phyloP scores from a whole-genome alignment of 2,113 vertebrate genomes.

The Gadus chalcogrammus region DNA sequence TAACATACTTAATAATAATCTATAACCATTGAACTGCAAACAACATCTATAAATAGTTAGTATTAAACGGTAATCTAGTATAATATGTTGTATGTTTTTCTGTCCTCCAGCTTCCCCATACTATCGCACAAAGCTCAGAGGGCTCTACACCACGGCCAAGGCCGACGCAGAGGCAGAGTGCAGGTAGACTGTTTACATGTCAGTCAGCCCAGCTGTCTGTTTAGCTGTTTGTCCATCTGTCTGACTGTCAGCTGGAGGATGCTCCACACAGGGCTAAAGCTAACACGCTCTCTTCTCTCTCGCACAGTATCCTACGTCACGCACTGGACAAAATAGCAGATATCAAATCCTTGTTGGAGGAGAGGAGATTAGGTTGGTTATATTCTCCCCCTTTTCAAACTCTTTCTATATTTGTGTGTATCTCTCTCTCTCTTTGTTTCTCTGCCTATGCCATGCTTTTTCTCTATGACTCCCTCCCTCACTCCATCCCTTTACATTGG shows the following conservation, averaged over 20 bases:
- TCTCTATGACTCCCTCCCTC: background rate
- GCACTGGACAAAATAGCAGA: slow-evolving; percentile 89
- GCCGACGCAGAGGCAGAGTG: slow-evolving; percentile 91
- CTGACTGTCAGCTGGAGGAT: background rate
- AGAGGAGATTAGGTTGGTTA: slow-evolving; percentile 83
- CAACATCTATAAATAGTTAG: too few relatives aligned
- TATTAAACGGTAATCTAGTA: background rate
- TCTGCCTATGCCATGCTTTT: background rate
- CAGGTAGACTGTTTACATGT: slow-evolving; percentile 66
- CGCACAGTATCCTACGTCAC: slow-evolving; percentile 81
- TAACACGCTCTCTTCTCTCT: background rate
- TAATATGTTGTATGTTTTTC: slow-evolving; percentile 5
- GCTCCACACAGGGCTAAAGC: background rate
- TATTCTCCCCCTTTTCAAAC: too few relatives aligned
- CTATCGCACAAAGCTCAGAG: slow-evolving; percentile 87
- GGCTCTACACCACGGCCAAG: slow-evolving; percentile 89
- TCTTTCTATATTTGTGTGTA: too few relatives aligned
- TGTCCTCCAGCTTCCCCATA: slow-evolving; percentile 82
- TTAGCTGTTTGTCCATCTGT: background rate
- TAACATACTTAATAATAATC: too few relatives aligned
- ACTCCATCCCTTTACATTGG: background rate
- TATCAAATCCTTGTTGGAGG: slow-evolving; percentile 88
- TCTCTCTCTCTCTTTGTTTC: background rate
- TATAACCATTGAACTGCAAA: too few relatives aligned
- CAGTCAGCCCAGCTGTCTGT: background rate